phyloP scores from a whole-genome alignment of 2,113 vertebrate species.

The Chiloscyllium plagiosum region DNA sequence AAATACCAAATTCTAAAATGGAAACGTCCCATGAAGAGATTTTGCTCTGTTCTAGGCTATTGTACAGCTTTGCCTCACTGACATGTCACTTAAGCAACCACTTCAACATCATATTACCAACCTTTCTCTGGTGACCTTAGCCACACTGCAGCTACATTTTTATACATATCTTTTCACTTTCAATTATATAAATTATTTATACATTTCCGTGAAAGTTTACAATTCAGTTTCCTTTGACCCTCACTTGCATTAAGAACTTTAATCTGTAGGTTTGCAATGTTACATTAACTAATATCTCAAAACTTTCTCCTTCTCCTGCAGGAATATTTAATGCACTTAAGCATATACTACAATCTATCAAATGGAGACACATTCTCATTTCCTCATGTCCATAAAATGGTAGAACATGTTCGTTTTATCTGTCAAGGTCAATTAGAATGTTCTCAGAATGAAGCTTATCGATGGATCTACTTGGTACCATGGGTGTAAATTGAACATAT shows the following conservation, averaged over 20 bases:
- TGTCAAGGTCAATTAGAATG: conserved; percentile 16
- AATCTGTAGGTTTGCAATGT: background rate
- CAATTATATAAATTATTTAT: background rate
- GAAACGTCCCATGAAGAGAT: background rate
- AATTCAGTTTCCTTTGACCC: background rate
- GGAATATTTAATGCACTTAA: background rate
- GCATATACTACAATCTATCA: background rate
- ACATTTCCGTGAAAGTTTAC: background rate
- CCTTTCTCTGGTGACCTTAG: background rate
- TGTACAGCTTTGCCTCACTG: background rate
- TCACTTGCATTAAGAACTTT: background rate
- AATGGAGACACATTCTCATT: background rate
- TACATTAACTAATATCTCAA: background rate
- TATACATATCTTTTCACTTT: background rate
- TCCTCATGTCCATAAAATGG: background rate
- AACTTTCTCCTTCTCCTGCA: background rate
- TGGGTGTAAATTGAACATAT: background rate
- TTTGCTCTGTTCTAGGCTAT: background rate
- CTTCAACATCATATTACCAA: background rate
- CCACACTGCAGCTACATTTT: background rate
- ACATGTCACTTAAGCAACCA: background rate
- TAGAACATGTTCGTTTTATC: background rate
- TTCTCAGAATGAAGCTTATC: background rate
- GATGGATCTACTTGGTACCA: background rate
- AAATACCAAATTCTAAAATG: background rate